A percentile compares a stretch with the other conserved stretches of the same genome.
These are phyloP conservation scores for Actinostola sp. DNA, from an alignment of 92 coral and sea anemone species.

Conservation along the genomic window DNA sequence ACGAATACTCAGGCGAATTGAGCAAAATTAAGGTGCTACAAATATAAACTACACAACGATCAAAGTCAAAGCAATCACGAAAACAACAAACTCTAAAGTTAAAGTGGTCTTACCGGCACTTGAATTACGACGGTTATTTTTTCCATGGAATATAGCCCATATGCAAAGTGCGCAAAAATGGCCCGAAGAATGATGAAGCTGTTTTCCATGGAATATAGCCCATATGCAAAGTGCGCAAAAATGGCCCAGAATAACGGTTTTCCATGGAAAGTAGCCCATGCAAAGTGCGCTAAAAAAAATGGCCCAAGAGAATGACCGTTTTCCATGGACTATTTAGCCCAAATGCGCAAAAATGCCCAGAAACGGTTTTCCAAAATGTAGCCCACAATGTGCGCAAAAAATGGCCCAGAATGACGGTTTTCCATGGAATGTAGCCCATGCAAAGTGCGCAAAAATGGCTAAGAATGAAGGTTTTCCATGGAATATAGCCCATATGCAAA, in stretches of 20 bases:
- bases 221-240: not conserved
- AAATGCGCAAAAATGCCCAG: not conserved
- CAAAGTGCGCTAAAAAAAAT: not conserved
- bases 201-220: not conserved
- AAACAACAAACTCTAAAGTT: too few species aligned
- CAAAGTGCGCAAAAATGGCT: not conserved
- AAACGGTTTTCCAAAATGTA: not conserved
- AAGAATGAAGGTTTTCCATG: not conserved
- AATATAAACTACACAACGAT: too few species aligned
- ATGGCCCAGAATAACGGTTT: not conserved
- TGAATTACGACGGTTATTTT: too few species aligned
- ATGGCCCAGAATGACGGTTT: not conserved
- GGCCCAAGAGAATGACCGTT: not conserved
- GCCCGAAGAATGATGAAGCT: not conserved
- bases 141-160: slow-evolving; percentile 11
- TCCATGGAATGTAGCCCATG: not conserved
- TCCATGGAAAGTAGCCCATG: not conserved
- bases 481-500: slow-evolving; percentile 11
- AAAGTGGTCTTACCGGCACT: too few species aligned
- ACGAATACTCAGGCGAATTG: too few species aligned
- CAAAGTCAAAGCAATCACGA: too few species aligned
- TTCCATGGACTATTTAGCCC: not conserved
- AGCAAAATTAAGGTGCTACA: too few species aligned
- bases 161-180: not conserved
- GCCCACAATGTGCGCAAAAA: not conserved